Evolutionary conservation across 2,888 invertebrate genomes (phyloP), one percentile per base, ranked within the genome.

Genomic region (Laothoe populi): DNA sequence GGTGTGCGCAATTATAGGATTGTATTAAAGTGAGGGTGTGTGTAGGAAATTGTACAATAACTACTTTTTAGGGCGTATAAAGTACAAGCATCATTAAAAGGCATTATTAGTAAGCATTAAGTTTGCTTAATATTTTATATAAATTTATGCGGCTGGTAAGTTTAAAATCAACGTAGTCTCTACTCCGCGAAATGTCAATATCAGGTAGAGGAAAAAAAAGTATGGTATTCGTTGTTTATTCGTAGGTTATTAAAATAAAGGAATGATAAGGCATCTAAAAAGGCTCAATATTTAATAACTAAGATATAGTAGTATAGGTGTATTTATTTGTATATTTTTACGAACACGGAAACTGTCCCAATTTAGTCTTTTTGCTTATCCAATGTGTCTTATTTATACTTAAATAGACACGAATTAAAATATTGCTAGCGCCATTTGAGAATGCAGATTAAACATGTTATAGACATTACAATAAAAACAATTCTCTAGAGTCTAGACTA

Each of bases 1-100:
- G 57, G 57, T 61, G 61, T 57, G 57, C 42, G 16, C 24, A 49
- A 60, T 60, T 40, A 48, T 40, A 60, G 48, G 24, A 40, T 10
- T 49, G 49, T 26, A 49, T 49, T 31, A 31, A 49, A 49, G 26
- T 31, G 26, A 49, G 19, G 49, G 49, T 49, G 49, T 10, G 53
- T 53, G 19, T 19, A 31, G 53, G 19, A 53, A 53, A 35, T 35
- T 35, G 31, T 35, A 44, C 7, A 8, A 53, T 53, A 35, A 53
- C 11, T 35, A 2, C 31, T 35, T 31, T 31, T 31, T 49, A 49
- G 31, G 49, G 16, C 49, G 19, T 53, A 53, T 19, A 11, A 35
- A 10, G 53, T 19, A 53, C n/a, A n/a, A n/a, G n/a, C n/a, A n/a
- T n/a, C n/a, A n/a, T n/a, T n/a, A n/a, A n/a, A n/a, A n/a, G n/a